phyloP scores from a whole-genome alignment of 2,888 invertebrate genomes.

The Agrochola lota region DNA sequence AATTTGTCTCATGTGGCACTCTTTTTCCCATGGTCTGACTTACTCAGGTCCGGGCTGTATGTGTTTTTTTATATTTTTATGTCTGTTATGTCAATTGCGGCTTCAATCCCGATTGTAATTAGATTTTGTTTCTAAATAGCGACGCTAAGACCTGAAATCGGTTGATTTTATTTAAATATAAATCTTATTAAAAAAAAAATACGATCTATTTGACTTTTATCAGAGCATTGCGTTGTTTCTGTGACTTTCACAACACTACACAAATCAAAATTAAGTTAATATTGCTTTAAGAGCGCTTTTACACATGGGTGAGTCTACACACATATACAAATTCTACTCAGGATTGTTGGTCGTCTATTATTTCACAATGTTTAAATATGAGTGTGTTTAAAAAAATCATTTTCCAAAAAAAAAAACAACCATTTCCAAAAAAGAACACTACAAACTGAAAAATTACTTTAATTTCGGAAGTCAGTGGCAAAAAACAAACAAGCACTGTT shows the following conservation, averaged over 20 bases:
- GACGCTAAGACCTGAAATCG: constrained; percentile 58
- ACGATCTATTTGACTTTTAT: not conserved
- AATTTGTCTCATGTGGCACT: constrained; percentile 59
- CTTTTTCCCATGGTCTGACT: constrained; percentile 54
- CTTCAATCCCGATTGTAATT: constrained; percentile 70
- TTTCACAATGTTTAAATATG: not conserved
- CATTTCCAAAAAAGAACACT: too few relatives aligned
- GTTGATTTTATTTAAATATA: constrained; percentile 68
- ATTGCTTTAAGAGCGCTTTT: constrained; percentile 15
- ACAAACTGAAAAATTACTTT: too few relatives aligned
- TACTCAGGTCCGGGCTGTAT: constrained; percentile 53
- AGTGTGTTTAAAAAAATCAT: not conserved
- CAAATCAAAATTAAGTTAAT: constrained; percentile 9
- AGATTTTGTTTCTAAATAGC: constrained; percentile 50
- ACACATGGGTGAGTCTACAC: constrained; percentile 12
- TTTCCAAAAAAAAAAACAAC: too few relatives aligned
- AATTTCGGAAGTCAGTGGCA: too few relatives aligned
- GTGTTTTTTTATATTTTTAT: constrained; percentile 54
- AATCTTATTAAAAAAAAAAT: too few relatives aligned
- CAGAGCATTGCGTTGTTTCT: constrained; percentile 6
- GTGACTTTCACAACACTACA: constrained; percentile 29
- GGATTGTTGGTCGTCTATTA: not conserved
- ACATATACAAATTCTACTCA: not conserved
- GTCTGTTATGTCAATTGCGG: constrained; percentile 61
- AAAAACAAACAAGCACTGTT: too few relatives aligned